Evolutionary conservation across 2,888 invertebrate species (phyloP).

Genomic region (Tethea ocularis): DNA sequence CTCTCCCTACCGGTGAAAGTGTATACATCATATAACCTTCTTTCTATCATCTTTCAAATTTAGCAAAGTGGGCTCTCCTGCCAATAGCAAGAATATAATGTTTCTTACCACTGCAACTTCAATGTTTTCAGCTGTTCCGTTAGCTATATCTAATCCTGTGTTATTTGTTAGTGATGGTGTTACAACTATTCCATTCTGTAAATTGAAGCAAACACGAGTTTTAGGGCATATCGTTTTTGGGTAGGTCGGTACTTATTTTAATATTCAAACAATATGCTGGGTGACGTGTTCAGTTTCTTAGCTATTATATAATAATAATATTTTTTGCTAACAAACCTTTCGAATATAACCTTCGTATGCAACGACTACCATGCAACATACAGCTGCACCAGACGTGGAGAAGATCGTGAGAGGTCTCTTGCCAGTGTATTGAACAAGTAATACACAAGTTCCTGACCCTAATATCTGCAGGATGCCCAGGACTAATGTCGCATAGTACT

Average conservation of each 20-base stretch:
- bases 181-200: conserved; percentile 18
- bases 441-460: conserved; percentile 86
- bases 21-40: too few species aligned
- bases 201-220: background rate
- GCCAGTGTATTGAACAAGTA: conserved; percentile 88
- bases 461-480: conserved; percentile 88
- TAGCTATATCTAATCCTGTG: background rate
- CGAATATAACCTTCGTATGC: conserved; percentile 77
- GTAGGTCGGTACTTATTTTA: too few species aligned
- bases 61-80: too few species aligned
- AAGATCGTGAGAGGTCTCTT: conserved; percentile 87
- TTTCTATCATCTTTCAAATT: too few species aligned
- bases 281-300: too few species aligned
- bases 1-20: too few species aligned
- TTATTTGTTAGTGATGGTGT: conserved; percentile 7
- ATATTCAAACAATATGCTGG: background rate
- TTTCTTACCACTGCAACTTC: background rate
- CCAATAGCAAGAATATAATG: too few species aligned
- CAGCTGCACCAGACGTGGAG: conserved; percentile 86
- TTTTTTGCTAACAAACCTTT: conserved; percentile 35
- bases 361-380: conserved; percentile 86
- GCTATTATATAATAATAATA: background rate
- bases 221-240: too few species aligned
- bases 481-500: conserved; percentile 89
- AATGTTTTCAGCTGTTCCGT: background rate